Base-by-base conservation (phyloP, 2,113 vertebrate species). In the Silurus asotus region DNA sequence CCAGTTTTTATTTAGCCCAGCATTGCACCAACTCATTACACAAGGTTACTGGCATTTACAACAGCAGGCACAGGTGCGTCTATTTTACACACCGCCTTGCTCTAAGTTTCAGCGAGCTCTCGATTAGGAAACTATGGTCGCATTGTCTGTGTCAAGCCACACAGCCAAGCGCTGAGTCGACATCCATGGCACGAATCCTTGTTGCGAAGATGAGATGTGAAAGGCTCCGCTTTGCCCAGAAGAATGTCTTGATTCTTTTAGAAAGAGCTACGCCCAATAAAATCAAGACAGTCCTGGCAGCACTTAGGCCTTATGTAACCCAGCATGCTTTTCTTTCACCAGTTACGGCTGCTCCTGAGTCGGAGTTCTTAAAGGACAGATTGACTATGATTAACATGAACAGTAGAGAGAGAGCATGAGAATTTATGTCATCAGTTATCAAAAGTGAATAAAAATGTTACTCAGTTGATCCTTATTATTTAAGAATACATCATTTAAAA, bases 11-110 rank as follows among this genome's bases (percentile, higher is more conserved):
- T 88, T 74, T 78, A 88, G 37, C 61, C 62, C 64, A 37, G 49
- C 58, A 7, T 25, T 77, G 64, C 59, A 76, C 81, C 67, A 86
- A 72, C 86, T 86, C 88, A 87, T 88, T 87, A 87, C 86, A 65
- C 37, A 20, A 86, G 83, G 88, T 84, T 78, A 72, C 81, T 81
- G 88, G 84, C 87, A 88, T 86, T 89, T 86, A 78, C 69, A 81
- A 61, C 86, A 72, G 75, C 81, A 20, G 53, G 78, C 69, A 82
- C 87, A 90, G 87, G 86, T 88, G 79, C 61, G 69, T 83, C 62
- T 64, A 76, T 85, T 85, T 82, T 81, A 75, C 59, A 59, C 82
- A 70, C 85, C 59, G 48, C 55, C 58, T 1, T 58, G 82, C 79
- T 82, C 75, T 82, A 79, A 62, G 79, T 86, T 88, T 81, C 83